phyloP scores from a whole-genome alignment of 2,797 vertebrate species.

The Naso thynnoides region DNA sequence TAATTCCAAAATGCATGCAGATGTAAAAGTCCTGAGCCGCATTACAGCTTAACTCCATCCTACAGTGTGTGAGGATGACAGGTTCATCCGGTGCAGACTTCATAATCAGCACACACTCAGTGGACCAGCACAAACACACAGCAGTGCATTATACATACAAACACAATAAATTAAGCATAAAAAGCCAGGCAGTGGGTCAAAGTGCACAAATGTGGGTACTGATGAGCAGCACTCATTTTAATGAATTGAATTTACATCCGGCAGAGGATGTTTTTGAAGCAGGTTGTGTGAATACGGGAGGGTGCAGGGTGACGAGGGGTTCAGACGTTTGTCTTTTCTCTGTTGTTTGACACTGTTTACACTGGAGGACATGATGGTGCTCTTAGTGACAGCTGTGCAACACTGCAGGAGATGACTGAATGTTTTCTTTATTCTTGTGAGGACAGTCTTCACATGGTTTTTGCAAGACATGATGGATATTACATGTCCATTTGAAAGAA shows the following conservation, averaged over 20 bases:
- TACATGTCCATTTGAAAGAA: neutral
- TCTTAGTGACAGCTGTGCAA: neutral
- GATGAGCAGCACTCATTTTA: conserved; percentile 9
- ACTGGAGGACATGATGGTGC: neutral
- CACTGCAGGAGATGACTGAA: neutral
- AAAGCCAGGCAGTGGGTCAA: conserved; percentile 1
- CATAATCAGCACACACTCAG: neutral
- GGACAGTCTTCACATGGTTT: neutral
- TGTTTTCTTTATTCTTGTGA: neutral
- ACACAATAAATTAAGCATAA: conserved; percentile 5
- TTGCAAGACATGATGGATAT: neutral
- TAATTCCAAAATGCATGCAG: neutral
- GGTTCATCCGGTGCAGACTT: neutral
- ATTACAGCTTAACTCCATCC: too few relatives aligned
- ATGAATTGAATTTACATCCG: conserved; percentile 31
- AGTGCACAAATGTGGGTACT: neutral
- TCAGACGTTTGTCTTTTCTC: neutral
- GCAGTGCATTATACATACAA: conserved; percentile 11
- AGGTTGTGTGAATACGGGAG: conserved; percentile 13
- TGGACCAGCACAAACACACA: neutral
- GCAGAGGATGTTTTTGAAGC: conserved; percentile 8
- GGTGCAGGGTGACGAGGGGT: neutral
- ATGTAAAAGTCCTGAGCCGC: neutral
- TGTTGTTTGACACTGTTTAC: neutral
- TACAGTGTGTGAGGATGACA: too few relatives aligned